Percentiles rank a stretch among this genome's conserved stretches.
phyloP scores from a whole-genome alignment of 2,797 vertebrate genomes.

The Onychomys torridus region DNA sequence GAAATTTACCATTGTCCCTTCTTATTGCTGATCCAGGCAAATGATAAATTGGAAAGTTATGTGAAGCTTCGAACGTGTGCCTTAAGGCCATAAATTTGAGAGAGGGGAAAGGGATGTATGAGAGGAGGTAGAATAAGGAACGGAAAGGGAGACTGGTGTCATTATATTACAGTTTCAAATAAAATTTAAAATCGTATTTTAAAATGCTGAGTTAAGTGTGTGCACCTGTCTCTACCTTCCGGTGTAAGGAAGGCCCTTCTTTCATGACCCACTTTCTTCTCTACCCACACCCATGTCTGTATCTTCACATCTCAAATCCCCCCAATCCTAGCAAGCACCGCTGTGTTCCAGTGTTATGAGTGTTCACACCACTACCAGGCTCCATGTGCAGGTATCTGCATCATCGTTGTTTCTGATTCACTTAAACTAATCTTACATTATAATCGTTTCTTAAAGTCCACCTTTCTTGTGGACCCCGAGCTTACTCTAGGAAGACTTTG shows the following conservation, averaged over 20 bases:
- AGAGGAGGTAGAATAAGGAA: background rate
- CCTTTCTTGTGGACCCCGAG: background rate
- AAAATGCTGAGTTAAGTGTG: constrained; percentile 19
- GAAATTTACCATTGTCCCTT: background rate
- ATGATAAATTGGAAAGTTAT: background rate
- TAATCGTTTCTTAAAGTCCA: background rate
- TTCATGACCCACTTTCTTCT: background rate
- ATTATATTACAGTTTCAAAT: background rate
- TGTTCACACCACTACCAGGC: background rate
- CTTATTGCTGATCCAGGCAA: background rate
- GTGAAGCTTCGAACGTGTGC: background rate
- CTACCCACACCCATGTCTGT: background rate
- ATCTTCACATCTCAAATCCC: background rate
- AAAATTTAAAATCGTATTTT: background rate
- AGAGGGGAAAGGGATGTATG: background rate
- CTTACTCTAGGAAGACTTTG: background rate
- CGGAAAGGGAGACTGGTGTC: no score
- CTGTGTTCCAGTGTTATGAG: background rate
- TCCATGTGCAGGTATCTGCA: background rate
- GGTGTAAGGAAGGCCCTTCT: background rate
- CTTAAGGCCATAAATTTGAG: background rate
- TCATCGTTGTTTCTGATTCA: background rate
- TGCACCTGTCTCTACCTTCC: background rate
- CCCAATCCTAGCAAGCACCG: background rate
- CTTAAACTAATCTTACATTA: background rate